A percentile compares a stretch with the other conserved stretches of the same genome.
phyloP scores from a whole-genome alignment of 2,888 invertebrate species.

The Euplexia lucipara region DNA sequence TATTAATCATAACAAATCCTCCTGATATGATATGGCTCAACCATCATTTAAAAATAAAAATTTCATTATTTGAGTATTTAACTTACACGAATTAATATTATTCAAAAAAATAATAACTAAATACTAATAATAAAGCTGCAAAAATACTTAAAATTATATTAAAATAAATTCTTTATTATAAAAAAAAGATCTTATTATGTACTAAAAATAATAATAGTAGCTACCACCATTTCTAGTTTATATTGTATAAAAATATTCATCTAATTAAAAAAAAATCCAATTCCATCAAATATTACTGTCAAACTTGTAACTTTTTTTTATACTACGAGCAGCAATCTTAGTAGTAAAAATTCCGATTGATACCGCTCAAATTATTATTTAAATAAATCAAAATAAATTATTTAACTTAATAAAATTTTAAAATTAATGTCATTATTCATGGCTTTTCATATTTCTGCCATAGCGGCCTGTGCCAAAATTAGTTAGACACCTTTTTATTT shows the following conservation, averaged over 20 bases:
- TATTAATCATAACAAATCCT: conserved; percentile 19
- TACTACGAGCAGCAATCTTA: neutral
- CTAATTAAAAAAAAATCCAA: conserved; percentile 47
- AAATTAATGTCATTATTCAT: neutral
- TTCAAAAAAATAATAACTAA: conserved; percentile 50
- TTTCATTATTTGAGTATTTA: conserved; percentile 62
- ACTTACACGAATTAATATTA: conserved; percentile 58
- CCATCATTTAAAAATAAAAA: conserved; percentile 46
- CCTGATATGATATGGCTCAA: conserved; percentile 47
- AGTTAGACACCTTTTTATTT: neutral
- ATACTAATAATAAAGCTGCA: conserved; percentile 64
- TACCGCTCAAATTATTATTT: neutral
- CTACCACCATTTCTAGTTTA: conserved; percentile 67
- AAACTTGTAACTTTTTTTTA: conserved; percentile 40
- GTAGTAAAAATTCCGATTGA: conserved; percentile 3
- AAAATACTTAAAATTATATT: conserved; percentile 67
- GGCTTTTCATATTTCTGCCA: neutral
- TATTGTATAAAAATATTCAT: conserved; percentile 61
- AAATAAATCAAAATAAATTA: conserved; percentile 4
- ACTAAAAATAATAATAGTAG: conserved; percentile 65
- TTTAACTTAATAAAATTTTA: neutral
- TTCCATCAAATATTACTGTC: conserved; percentile 50
- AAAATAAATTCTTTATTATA: conserved; percentile 66
- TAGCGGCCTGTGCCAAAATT: neutral
- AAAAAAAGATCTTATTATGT: conserved; percentile 66